These are phyloP conservation scores for Drosophila orena DNA, from an alignment of 1,140 invertebrate genomes.

Conservation along the genomic window DNA sequence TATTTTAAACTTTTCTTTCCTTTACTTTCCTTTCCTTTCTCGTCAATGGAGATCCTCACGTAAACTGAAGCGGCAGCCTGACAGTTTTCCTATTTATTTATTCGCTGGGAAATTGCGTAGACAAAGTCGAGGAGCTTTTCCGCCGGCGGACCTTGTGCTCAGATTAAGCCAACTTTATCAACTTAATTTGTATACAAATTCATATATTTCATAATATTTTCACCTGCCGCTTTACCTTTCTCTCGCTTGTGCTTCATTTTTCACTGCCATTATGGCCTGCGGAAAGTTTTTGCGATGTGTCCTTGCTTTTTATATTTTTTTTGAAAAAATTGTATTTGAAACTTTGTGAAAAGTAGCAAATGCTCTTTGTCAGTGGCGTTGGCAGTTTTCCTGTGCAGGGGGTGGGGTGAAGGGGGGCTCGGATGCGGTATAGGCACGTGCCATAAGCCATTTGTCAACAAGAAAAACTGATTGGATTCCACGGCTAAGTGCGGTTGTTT, in stretches of 20 bases:
- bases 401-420: not conserved
- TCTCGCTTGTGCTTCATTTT: conserved; percentile 27
- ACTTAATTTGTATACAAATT: conserved; percentile 65
- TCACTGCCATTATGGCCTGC: conserved; percentile 46
- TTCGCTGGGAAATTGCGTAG: conserved; percentile 53
- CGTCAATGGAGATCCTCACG: not conserved
- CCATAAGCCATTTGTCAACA: conserved; percentile 78
- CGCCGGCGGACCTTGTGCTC: conserved; percentile 9
- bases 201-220: conserved; percentile 47
- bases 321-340: conserved; percentile 70
- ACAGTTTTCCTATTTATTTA: conserved; percentile 63
- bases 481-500: conserved; percentile 47
- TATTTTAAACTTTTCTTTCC: conserved; percentile 26
- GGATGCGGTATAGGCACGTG: conserved; percentile 56
- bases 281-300: conserved; percentile 49
- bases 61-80: conserved; percentile 36
- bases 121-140: conserved; percentile 4
- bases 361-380: conserved; percentile 44
- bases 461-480: conserved; percentile 70
- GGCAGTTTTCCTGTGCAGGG: not conserved
- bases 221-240: conserved; percentile 4
- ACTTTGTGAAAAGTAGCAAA: conserved; percentile 71
- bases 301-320: conserved; percentile 15
- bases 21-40: not conserved
- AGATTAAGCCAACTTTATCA: conserved; percentile 58